A percentile compares a stretch with the other conserved stretches of the same genome.
These are phyloP conservation scores for Euphysa ruthae DNA, from an alignment of 30 jellyfish, hydroid and myxozoan genomes.

Conservation along the genomic window DNA sequence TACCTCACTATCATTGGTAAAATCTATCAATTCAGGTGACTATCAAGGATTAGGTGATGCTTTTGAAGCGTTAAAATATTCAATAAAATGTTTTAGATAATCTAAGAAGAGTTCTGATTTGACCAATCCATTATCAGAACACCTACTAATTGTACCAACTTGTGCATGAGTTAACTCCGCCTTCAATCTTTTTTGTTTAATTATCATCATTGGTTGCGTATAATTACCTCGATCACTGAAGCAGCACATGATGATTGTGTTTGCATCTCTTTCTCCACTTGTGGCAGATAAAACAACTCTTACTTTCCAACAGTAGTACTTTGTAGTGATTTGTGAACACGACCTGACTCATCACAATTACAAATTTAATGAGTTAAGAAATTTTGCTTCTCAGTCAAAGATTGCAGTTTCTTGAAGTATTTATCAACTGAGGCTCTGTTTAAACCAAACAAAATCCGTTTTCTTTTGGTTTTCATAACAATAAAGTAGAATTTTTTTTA, in stretches of 20 bases:
- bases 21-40: constrained; percentile 40
- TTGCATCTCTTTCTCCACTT: constrained; percentile 47
- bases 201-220: constrained; percentile 42
- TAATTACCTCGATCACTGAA: constrained; percentile 19
- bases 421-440: constrained; percentile 11
- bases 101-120: constrained; percentile 38
- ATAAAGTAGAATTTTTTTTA: constrained; percentile 7
- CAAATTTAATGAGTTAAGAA: constrained; percentile 29
- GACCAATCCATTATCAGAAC: constrained; percentile 58
- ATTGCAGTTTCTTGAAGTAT: constrained; percentile 11
- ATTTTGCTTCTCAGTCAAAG: constrained; percentile 17
- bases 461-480: constrained; percentile 39
- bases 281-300: constrained; percentile 41
- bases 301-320: constrained; percentile 34
- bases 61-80: background rate
- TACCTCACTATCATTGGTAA: constrained; percentile 28
- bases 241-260: constrained; percentile 7
- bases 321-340: constrained; percentile 55
- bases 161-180: constrained; percentile 36
- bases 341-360: constrained; percentile 52
- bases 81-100: too few relatives aligned
- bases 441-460: constrained; percentile 38
- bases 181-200: constrained; percentile 37
- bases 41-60: constrained; percentile 27
- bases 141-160: constrained; percentile 42